A percentile compares a stretch with the other conserved stretches of the same genome.
Conservation (phyloP, 2,888 invertebrate species). For the Aplocera efformata region DNA sequence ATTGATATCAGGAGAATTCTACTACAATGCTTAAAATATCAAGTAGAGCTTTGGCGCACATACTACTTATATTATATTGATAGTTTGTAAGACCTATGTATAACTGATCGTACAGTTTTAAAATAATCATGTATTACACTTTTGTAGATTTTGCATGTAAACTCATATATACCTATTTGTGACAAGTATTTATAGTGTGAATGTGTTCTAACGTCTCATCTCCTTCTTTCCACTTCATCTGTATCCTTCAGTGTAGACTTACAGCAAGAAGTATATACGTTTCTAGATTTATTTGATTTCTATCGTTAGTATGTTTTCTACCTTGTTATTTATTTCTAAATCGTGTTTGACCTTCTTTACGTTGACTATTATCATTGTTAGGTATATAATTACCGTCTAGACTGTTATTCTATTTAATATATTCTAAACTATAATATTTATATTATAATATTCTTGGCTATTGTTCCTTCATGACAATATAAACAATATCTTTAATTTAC, state of each 20-base stretch:
- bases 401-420: constrained; percentile 28
- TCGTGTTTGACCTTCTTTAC: constrained; percentile 10
- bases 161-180: constrained; percentile 68
- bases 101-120: constrained; percentile 68
- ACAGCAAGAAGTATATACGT: not conserved
- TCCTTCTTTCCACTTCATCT: constrained; percentile 42
- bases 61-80: constrained; percentile 56
- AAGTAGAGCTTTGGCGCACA: constrained; percentile 77
- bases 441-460: constrained; percentile 45
- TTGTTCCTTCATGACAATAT: constrained; percentile 73
- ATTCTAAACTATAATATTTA: constrained; percentile 25
- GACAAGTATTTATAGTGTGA: constrained; percentile 69
- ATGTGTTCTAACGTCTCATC: constrained; percentile 63
- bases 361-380: constrained; percentile 14
- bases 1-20: constrained; percentile 35
- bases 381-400: constrained; percentile 18
- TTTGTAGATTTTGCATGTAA: constrained; percentile 77
- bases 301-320: constrained; percentile 26
- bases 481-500: constrained; percentile 20
- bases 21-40: constrained; percentile 59
- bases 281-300: constrained; percentile 3
- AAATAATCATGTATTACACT: constrained; percentile 71
- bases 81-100: constrained; percentile 65
- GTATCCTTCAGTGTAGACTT: constrained; percentile 21
- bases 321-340: constrained; percentile 18